Evolutionary conservation across 2,797 vertebrate genomes (phyloP).

Genomic region (Sebastes iracundus): DNA sequence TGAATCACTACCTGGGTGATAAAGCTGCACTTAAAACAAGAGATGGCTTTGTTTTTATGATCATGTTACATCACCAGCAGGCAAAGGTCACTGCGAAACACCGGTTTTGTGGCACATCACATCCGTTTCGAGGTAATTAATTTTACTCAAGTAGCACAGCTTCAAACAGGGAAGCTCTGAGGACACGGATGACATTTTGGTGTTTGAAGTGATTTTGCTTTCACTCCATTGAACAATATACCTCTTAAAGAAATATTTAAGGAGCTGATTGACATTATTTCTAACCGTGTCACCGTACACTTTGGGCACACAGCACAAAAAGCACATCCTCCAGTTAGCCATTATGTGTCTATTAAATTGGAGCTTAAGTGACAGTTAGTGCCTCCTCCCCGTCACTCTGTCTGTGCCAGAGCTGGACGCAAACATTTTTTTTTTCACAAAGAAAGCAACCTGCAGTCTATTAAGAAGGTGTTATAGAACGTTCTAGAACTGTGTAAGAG

Average conservation of each 20-base stretch:
- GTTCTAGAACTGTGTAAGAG: not conserved
- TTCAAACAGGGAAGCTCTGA: slow-evolving; percentile 23
- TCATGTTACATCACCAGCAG: slow-evolving; percentile 42
- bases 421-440: not conserved
- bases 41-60: slow-evolving; percentile 41
- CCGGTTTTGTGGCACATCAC: slow-evolving; percentile 52
- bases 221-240: slow-evolving; percentile 23
- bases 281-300: not conserved
- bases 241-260: slow-evolving; percentile 13
- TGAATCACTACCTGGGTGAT: slow-evolving; percentile 25
- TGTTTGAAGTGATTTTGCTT: slow-evolving; percentile 26
- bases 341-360: not conserved
- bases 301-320: not conserved
- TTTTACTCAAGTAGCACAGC: slow-evolving; percentile 30
- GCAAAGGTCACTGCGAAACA: slow-evolving; percentile 52
- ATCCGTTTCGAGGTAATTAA: slow-evolving; percentile 47
- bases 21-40: slow-evolving; percentile 49
- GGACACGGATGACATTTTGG: slow-evolving; percentile 41
- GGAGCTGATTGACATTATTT: slow-evolving; percentile 1
- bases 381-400: not conserved
- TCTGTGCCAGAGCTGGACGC: not conserved
- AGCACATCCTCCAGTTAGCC: not conserved
- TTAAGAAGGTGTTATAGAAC: not conserved
- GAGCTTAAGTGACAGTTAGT: not conserved
- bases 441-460: not conserved